These are phyloP conservation scores for Luffia ferchaultella DNA, from an alignment of 2,888 invertebrate genomes.

Conservation along the genomic window DNA sequence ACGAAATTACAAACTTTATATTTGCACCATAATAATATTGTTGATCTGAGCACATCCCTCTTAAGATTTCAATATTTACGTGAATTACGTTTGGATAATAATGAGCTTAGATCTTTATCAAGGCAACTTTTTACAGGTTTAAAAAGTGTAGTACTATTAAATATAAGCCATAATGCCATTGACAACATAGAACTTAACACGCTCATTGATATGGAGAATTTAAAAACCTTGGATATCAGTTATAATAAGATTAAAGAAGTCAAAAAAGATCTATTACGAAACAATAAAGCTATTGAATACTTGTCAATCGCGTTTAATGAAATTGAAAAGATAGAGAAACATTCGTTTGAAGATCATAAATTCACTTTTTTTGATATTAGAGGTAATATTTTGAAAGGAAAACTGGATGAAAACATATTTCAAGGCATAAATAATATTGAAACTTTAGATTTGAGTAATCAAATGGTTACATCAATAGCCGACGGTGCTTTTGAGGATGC, in stretches of 20 bases:
- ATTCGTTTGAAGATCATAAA: neutral
- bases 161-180: neutral
- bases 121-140: neutral
- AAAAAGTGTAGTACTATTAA: neutral
- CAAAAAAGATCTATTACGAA: neutral
- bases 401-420: slow-evolving; percentile 7
- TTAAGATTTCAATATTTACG: slow-evolving; percentile 7
- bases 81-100: slow-evolving; percentile 8
- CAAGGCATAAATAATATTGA: slow-evolving; percentile 5
- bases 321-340: neutral
- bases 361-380: slow-evolving; percentile 5
- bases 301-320: neutral
- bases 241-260: neutral
- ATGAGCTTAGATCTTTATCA: slow-evolving; percentile 1
- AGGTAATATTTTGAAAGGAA: slow-evolving; percentile 8
- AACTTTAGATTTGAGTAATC: slow-evolving; percentile 5
- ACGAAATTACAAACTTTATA: slow-evolving; percentile 7
- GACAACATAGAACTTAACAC: neutral
- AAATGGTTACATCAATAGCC: neutral
- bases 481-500: neutral
- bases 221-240: neutral
- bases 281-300: neutral
- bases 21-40: slow-evolving; percentile 8
- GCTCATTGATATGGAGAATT: neutral
- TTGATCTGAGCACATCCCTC: slow-evolving; percentile 3